A percentile compares a stretch with the other conserved stretches of the same genome.
phyloP scores from a whole-genome alignment of 2,888 invertebrate genomes.

The Pheosia gnoma region DNA sequence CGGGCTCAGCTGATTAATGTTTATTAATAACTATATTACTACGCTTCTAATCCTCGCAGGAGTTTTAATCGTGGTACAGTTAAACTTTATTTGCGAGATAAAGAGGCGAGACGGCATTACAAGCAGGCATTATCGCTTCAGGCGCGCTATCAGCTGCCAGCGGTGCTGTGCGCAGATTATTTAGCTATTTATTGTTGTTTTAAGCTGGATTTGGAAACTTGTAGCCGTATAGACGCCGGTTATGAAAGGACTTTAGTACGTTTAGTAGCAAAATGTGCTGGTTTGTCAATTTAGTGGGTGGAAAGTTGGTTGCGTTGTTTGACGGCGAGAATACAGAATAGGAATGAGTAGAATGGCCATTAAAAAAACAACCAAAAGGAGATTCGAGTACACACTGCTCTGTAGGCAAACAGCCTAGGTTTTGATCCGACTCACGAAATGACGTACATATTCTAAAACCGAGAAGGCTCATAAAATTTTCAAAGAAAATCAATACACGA shows the following conservation, averaged over 20 bases:
- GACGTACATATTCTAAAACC: neutral
- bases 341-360: neutral
- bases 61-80: conserved; percentile 19
- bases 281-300: neutral
- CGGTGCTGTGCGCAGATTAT: conserved; percentile 34
- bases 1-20: neutral
- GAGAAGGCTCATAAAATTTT: neutral
- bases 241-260: neutral
- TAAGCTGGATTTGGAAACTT: conserved; percentile 12
- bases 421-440: too few relatives aligned
- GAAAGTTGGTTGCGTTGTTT: neutral
- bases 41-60: conserved; percentile 11
- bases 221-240: neutral
- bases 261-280: neutral
- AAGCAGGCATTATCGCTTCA: conserved; percentile 40
- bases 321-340: neutral
- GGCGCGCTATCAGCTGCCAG: conserved; percentile 45
- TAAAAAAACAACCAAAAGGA: neutral
- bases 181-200: conserved; percentile 34
- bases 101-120: conserved; percentile 34
- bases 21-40: neutral
- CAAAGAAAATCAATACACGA: neutral
- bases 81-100: conserved; percentile 47
- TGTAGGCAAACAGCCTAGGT: too few relatives aligned
- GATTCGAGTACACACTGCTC: too few relatives aligned